Percentiles rank a stretch among this genome's conserved stretches.
phyloP scores from a whole-genome alignment of 1,140 invertebrate genomes.

The Diorhabda elongata region DNA sequence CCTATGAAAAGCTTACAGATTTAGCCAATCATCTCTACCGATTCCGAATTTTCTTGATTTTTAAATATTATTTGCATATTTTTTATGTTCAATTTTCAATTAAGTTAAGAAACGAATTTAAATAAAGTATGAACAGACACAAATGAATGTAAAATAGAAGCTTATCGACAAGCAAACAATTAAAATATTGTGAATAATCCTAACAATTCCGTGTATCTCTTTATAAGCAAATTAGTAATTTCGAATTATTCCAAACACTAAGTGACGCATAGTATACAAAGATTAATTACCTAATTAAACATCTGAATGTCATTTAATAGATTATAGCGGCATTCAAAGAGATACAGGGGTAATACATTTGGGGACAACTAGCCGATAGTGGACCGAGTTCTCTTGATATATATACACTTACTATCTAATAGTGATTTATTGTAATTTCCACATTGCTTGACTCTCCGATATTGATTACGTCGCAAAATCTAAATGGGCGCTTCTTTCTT shows the following conservation, averaged over 20 bases:
- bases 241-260: background rate
- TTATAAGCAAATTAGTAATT: too few species aligned
- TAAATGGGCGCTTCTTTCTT: background rate
- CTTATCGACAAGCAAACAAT: too few species aligned
- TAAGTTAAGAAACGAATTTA: too few species aligned
- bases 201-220: too few species aligned
- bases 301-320: slow-evolving; percentile 9
- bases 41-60: too few species aligned
- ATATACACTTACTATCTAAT: slow-evolving; percentile 7
- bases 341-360: slow-evolving; percentile 12
- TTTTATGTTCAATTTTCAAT: too few species aligned
- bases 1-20: too few species aligned
- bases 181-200: too few species aligned
- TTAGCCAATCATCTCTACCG: too few species aligned
- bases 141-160: too few species aligned
- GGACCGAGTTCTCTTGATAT: slow-evolving; percentile 8
- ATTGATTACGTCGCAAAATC: slow-evolving; percentile 4
- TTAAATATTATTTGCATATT: too few species aligned
- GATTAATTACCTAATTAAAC: slow-evolving; percentile 9
- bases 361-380: slow-evolving; percentile 6
- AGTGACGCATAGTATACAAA: background rate
- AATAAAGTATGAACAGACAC: too few species aligned
- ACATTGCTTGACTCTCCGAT: background rate
- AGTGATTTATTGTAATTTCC: slow-evolving; percentile 8
- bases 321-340: slow-evolving; percentile 7